Conservation (phyloP, 2,113 vertebrate genomes). For the Triplophysa dalaica region DNA sequence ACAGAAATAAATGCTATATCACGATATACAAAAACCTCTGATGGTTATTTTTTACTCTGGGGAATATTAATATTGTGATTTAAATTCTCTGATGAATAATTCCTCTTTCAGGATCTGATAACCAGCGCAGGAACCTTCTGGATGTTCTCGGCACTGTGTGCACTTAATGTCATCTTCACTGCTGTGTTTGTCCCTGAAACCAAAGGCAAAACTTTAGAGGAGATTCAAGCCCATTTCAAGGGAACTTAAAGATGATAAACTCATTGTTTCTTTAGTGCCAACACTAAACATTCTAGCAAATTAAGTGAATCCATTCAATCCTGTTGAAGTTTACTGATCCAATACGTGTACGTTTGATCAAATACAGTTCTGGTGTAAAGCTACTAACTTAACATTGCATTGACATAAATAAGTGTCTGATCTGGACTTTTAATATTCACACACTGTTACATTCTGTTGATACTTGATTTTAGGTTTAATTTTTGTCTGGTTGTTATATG, state of each 20-base stretch:
- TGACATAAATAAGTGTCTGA: neutral
- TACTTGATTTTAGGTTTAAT: neutral
- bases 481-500: neutral
- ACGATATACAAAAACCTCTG: no score
- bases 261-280: neutral
- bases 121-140: constrained; percentile 86
- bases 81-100: neutral
- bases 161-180: constrained; percentile 80
- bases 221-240: constrained; percentile 84
- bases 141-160: constrained; percentile 83
- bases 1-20: no score
- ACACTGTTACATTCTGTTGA: neutral
- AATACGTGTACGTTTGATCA: neutral
- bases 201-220: constrained; percentile 88
- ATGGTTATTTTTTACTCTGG: neutral
- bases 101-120: constrained; percentile 70
- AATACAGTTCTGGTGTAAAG: neutral
- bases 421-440: neutral
- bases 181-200: constrained; percentile 83
- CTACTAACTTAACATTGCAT: neutral
- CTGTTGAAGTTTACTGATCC: neutral
- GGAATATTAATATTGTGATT: neutral
- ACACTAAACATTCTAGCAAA: neutral
- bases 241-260: constrained; percentile 59
- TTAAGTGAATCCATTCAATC: neutral